These are phyloP conservation scores for Caiman crocodilus DNA, from an alignment of 2,797 vertebrate genomes.

Conservation along the genomic window DNA sequence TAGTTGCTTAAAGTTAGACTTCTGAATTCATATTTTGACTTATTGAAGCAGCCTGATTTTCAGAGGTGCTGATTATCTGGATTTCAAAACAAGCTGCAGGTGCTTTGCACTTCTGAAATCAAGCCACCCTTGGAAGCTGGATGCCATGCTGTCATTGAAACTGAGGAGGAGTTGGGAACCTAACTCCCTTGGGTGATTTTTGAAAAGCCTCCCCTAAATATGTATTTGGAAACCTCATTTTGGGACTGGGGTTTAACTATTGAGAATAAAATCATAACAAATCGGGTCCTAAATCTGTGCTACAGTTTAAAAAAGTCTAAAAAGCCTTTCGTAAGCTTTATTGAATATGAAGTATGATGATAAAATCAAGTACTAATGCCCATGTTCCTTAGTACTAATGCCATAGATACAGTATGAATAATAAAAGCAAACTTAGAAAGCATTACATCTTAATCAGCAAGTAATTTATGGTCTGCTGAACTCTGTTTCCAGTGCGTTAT, in stretches of 20 bases:
- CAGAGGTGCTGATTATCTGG: not conserved
- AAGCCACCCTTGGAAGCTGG: rapidly evolving
- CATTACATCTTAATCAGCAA: not conserved
- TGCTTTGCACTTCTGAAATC: not conserved
- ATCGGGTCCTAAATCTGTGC: not conserved
- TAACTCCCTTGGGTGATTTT: not conserved
- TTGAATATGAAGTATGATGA: not conserved
- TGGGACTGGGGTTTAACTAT: not conserved
- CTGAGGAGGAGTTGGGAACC: not conserved
- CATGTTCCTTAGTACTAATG: not conserved
- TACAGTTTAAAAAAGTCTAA: not conserved
- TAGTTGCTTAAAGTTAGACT: not conserved
- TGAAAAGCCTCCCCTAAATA: not conserved
- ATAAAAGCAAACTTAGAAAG: not conserved
- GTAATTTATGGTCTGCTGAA: not conserved
- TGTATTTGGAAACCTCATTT: not conserved
- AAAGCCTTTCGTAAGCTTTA: not conserved
- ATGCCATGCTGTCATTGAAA: not conserved
- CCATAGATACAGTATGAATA: not conserved
- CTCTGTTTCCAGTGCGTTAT: not conserved
- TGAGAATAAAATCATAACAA: not conserved
- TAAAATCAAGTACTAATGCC: not conserved
- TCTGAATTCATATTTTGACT: not conserved
- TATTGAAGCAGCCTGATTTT: not conserved
- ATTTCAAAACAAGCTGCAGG: not conserved